phyloP scores from a whole-genome alignment of 2,888 invertebrate species.

The Emmelina monodactyla region DNA sequence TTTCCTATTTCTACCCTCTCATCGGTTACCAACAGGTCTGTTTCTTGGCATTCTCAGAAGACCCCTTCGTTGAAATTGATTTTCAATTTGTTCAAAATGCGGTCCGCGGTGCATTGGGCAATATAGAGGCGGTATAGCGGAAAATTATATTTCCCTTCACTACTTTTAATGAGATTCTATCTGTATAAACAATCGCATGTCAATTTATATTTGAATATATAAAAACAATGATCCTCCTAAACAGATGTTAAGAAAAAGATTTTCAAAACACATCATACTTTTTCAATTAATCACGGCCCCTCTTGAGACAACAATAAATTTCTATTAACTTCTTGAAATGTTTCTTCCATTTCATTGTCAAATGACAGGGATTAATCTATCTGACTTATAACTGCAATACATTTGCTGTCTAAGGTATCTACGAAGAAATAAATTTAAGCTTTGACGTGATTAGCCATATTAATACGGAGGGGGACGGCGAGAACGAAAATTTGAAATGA shows the following conservation, averaged over 20 bases:
- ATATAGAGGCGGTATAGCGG: conserved; percentile 52
- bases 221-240: no score
- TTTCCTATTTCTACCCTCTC: conserved; percentile 56
- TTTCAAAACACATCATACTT: no score
- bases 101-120: conserved; percentile 50
- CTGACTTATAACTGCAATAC: conserved; percentile 65
- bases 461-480: conserved; percentile 43
- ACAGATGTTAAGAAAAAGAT: background rate
- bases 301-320: conserved; percentile 47
- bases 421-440: conserved; percentile 54
- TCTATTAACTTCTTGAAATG: conserved; percentile 60
- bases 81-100: conserved; percentile 64
- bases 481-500: conserved; percentile 41
- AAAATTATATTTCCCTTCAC: conserved; percentile 49
- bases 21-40: conserved; percentile 26
- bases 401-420: conserved; percentile 46
- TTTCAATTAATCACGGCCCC: conserved; percentile 27
- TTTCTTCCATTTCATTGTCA: conserved; percentile 59
- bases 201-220: background rate
- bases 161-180: conserved; percentile 44
- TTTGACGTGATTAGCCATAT: conserved; percentile 52
- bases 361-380: conserved; percentile 64
- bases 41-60: conserved; percentile 32
- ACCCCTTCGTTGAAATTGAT: conserved; percentile 57
- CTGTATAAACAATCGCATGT: conserved; percentile 20